Evolutionary conservation across 2,113 vertebrate genomes (phyloP), one percentile per base, ranked within the genome.

Genomic region (Megatriorchis doriae): DNA sequence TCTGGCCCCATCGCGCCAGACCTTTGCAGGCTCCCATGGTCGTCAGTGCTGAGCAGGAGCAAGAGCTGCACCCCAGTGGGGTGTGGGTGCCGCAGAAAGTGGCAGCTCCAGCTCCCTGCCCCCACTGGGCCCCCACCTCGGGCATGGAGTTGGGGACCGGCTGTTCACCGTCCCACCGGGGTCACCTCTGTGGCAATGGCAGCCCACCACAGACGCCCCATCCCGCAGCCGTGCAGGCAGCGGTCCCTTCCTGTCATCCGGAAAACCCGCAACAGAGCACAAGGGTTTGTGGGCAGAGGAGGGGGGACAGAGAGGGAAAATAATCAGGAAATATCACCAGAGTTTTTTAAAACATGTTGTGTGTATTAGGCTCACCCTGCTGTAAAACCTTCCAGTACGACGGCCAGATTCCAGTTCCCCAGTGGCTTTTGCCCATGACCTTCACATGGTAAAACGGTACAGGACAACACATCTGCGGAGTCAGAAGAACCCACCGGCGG

Each of bases 81-180:
- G 65, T 0, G 2, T 36, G 21, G 34, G 55, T 6, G 2, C 47
- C 34, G 48, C 20, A 1, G 0, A 88, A 92, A 85, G 55, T 16
- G 12, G n/a, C 0, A 0, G 62, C 23, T 74, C 61, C 61, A 36
- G 50, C 48, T 71, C 43, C 68, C 59, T 32, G 32, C 3, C 0
- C 23, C 25, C 22, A 36, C 40, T n/a, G 71, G 26, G 13, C 14
- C 29, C 48, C 22, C 23, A 25, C 7, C 20, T 67, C 5, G 0
- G 11, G 26, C 50, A 78, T 1, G 2, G 20, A 27, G 16, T 23
- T 0, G 0, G 29, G 23, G 25, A 50, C 17, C 0, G 1, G 12
- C 14, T 32, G 38, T 22, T 50, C 25, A 16, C 14, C 1, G 1
- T 22, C 22, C 26, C 4, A 2, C 36, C 1, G 0, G 47, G 29